Evolutionary conservation across 2,113 vertebrate species (phyloP), one percentile per base, ranked within the genome.

Genomic region (Rattus rattus): DNA sequence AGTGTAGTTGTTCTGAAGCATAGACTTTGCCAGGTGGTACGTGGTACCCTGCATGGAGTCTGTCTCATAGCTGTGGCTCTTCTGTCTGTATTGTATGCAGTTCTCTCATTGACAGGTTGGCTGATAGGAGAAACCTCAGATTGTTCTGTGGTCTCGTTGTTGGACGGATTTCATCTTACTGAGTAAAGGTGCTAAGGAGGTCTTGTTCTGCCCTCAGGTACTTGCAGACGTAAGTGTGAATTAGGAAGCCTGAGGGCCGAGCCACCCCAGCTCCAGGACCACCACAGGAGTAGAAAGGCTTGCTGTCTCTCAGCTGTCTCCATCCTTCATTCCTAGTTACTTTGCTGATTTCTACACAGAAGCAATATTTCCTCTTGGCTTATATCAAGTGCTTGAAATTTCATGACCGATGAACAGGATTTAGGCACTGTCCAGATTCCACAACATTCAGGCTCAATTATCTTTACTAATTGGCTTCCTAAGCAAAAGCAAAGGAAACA

Each of bases 321-420:
- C 56, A 24, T 87, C 30, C 56, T 91, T 88, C n/a, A 77, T 28
- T 84, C 19, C 59, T 90, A 63, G 24, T 94, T 86, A 59, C 81
- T 96, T 47, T 90, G 26, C 54, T 91, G 36, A 43, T 28, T 92
- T 95, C 90, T 30, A 33, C 63, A 65, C 76, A 47, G 43, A 91
- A 81, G 33, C 26, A 61, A 22, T 85, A 88, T 90, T 97, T 88
- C 43, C 6, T 83, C 33, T 39, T 90, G 84, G 10, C 49, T 56
- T 94, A 83, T 73, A 72, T 65, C 76, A 77, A 91, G 54, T 83
- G 13, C 87, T 91, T 95, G 54, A 90, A 96, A 72, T 96, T 93
- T 73, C 80, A 4, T 95, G 65, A 80, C 20, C 2, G 86, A 54
- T 43, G 33, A 54, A 10, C 88, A 91, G 83, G 85, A 90, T 93